Evolutionary conservation across 2,888 invertebrate species (phyloP).

Genomic region (Pachycephus smyrnensis): DNA sequence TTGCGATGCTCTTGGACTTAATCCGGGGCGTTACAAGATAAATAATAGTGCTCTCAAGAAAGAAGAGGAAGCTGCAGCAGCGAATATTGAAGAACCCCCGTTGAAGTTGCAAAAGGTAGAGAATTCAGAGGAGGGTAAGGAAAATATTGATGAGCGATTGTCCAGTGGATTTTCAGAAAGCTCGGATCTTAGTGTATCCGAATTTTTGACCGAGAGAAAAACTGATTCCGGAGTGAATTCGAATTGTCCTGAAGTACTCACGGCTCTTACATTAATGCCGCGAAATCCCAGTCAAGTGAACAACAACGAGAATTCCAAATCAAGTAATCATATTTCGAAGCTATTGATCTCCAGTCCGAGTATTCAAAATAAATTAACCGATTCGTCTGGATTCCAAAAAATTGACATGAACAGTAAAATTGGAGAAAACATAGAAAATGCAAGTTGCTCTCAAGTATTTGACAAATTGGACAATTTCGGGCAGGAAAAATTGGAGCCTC

Average conservation of each 20-base stretch:
- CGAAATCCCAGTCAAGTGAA: constrained; percentile 46
- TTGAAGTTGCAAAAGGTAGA: constrained; percentile 49
- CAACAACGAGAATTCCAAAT: constrained; percentile 28
- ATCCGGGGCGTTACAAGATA: constrained; percentile 54
- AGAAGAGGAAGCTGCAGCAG: constrained; percentile 26
- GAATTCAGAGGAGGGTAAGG: constrained; percentile 48
- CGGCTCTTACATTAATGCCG: constrained; percentile 60
- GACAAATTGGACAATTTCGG: constrained; percentile 46
- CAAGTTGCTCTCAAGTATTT: constrained; percentile 43
- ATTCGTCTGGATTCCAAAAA: constrained; percentile 59
- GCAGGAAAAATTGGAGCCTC: constrained; percentile 40
- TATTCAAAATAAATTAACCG: constrained; percentile 57
- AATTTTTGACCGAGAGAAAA: constrained; percentile 53
- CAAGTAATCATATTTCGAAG: constrained; percentile 44
- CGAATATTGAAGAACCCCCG: constrained; percentile 45
- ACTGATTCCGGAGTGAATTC: constrained; percentile 37
- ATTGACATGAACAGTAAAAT: constrained; percentile 48
- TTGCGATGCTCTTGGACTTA: constrained; percentile 53
- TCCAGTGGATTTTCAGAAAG: constrained; percentile 55
- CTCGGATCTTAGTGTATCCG: constrained; percentile 54
- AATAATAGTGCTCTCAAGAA: constrained; percentile 47
- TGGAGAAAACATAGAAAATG: constrained; percentile 38
- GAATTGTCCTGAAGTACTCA: constrained; percentile 60
- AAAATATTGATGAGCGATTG: constrained; percentile 52
- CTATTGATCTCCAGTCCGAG: constrained; percentile 57